Base-by-base conservation (phyloP, 2,797 vertebrate species). In the Glyptemys insculpta region DNA sequence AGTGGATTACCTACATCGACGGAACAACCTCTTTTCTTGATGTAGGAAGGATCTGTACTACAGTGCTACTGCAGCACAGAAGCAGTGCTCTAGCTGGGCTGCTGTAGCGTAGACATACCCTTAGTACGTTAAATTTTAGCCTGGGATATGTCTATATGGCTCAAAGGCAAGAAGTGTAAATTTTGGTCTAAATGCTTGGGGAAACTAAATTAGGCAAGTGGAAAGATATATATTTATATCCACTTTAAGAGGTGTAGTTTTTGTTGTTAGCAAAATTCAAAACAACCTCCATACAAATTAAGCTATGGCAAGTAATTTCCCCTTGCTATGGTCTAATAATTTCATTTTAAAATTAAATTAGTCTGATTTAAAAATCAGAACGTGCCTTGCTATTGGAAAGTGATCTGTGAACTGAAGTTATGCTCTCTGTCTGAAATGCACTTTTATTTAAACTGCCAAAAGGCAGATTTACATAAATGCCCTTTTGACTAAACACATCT, bases 291-390 rank as follows among this genome's bases (percentile, higher is more conserved):
- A 62, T 16, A 62, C 14, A 41, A 81, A 44, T 41, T 27, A 81
- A 80, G 25, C 37, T 57, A 57, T 82, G 6, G 6, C 53, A 47
- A 83, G 21, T 85, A 52, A 79, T 83, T 4, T 94, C 65, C 74
- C 4, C 81, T 44, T 83, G 21, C 50, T 86, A 5, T 94, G 79
- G 41, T 16, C 79, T 90, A 27, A 27, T 50, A 65, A 23, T 12
- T 96, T 52, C 72, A 74, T 85, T 92, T 92, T 89, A 81, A 92
- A 89, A 72, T 65, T 25, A 90, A 83, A 79, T 52, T 85, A 44
- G 10, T 41, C 91, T 74, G 1, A 27, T 0, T 86, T 68, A 91
- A 79, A 92, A 54, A 65, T 54, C 49, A 12, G 49, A 87, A 16
- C 5, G 31, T 6, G 12, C 2, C 27, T 14, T 57, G 11, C 56